Conservation (phyloP, 2,113 vertebrate species). For the Alaudala cheleensis region DNA sequence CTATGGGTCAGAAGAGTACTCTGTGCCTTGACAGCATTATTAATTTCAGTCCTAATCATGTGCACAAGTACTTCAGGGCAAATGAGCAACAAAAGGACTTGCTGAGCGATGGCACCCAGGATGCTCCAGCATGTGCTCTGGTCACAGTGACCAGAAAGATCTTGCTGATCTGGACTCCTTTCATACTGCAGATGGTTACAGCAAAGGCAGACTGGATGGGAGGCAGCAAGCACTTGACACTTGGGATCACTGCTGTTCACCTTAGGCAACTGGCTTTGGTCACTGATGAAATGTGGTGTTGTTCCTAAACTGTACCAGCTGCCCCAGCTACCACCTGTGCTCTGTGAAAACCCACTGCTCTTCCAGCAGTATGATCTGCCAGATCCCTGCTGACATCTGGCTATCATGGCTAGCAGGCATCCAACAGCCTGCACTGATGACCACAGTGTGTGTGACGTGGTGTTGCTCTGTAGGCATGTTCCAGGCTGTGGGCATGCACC, state of each 20-base stretch:
- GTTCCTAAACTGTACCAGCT: background rate
- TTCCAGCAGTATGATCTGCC: background rate
- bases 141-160: background rate
- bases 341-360: background rate
- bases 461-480: background rate
- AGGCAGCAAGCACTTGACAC: background rate
- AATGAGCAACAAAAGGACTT: background rate
- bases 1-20: background rate
- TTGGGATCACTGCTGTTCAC: background rate
- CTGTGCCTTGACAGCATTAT: background rate
- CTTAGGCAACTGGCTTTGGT: background rate
- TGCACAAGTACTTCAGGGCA: background rate
- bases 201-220: background rate
- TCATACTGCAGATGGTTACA: background rate
- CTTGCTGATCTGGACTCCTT: background rate
- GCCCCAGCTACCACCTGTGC: background rate
- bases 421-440: background rate
- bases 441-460: rapidly evolving
- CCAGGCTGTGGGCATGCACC: background rate
- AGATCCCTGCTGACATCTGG: background rate
- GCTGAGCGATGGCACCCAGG: background rate
- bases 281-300: rapidly evolving
- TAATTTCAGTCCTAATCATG: background rate
- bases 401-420: background rate
- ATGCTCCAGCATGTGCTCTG: background rate